A percentile compares a stretch with the other conserved stretches of the same genome.
phyloP scores from a whole-genome alignment of 2,113 vertebrate genomes.

The Dinomys branickii region DNA sequence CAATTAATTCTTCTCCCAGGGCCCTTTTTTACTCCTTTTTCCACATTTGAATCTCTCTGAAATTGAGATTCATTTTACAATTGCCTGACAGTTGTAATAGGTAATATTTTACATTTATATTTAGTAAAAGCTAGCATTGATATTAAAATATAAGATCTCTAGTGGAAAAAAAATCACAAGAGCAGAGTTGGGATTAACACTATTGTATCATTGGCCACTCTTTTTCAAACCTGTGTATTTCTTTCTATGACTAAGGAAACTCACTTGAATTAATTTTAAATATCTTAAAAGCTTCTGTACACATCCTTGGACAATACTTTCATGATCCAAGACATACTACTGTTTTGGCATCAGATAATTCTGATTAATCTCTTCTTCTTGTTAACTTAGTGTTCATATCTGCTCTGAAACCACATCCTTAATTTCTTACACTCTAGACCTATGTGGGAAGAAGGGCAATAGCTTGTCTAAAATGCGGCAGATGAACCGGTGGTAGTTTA shows the following conservation, averaged over 20 bases:
- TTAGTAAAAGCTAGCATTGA: background rate
- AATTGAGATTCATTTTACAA: background rate
- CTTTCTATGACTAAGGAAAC: background rate
- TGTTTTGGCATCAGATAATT: background rate
- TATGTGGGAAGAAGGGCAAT: background rate
- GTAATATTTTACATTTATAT: background rate
- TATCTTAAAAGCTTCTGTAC: background rate
- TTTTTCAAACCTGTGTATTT: background rate
- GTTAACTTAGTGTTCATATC: background rate
- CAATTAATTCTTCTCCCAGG: background rate
- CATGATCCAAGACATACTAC: background rate
- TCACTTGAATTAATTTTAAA: conserved; percentile 21
- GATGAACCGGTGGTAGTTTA: background rate
- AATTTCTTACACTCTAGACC: background rate
- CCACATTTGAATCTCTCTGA: conserved; percentile 4
- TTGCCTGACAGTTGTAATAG: background rate
- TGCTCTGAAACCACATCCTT: background rate
- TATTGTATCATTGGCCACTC: background rate
- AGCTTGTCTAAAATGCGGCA: background rate
- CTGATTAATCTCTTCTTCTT: background rate
- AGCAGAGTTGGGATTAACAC: background rate
- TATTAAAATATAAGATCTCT: background rate
- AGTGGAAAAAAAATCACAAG: background rate
- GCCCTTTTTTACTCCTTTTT: background rate
- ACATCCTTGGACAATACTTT: background rate